Evolutionary conservation across 2,797 vertebrate species (phyloP).

Genomic region (Phoebastria nigripes): DNA sequence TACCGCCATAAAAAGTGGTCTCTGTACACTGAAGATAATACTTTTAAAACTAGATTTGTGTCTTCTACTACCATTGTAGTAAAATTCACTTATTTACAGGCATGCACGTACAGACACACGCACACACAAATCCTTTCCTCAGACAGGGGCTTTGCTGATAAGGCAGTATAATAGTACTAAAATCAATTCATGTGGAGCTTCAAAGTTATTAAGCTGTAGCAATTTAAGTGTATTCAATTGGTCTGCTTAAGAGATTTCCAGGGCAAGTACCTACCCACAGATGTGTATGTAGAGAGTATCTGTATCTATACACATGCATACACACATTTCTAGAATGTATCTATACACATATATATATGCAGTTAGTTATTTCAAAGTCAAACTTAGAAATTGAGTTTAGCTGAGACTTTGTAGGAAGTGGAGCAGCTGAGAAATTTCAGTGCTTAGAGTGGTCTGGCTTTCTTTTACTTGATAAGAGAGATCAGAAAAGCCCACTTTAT

Average conservation of each 20-base stretch:
- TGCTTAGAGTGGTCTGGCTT: not conserved
- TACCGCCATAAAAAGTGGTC: not conserved
- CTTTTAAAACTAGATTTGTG: not conserved
- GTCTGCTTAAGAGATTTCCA: constrained; percentile 5
- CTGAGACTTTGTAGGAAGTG: not conserved
- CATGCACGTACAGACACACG: not conserved
- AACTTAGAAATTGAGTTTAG: not conserved
- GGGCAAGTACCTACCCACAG: not conserved
- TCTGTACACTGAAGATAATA: not conserved
- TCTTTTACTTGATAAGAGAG: not conserved
- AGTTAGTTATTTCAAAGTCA: not conserved
- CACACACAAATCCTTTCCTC: not conserved
- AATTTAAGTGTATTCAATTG: constrained; percentile 6
- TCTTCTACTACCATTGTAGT: not conserved
- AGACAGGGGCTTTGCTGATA: constrained; percentile 32
- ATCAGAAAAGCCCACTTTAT: not conserved
- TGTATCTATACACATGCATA: not conserved
- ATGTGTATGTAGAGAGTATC: not conserved
- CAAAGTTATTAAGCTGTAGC: constrained; percentile 24
- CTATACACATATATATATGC: not conserved
- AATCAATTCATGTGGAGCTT: constrained; percentile 31
- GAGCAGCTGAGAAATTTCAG: not conserved
- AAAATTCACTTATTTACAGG: constrained; percentile 28
- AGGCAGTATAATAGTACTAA: not conserved
- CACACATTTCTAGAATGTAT: not conserved